These are phyloP conservation scores for Yponomeuta evonymella DNA, from an alignment of 2,888 invertebrate species.

Conservation along the genomic window DNA sequence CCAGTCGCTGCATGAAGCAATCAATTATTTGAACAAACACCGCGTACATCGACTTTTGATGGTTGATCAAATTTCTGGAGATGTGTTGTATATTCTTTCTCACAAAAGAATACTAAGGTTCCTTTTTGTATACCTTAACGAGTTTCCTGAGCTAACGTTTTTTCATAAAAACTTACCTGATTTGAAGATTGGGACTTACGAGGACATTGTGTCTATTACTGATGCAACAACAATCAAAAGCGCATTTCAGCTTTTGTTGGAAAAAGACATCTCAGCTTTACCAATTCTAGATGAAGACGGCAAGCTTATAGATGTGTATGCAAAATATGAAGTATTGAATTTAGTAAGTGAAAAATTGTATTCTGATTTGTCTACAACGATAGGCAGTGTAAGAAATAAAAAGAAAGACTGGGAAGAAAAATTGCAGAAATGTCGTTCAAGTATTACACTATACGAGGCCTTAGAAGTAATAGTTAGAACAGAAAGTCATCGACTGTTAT, in stretches of 20 bases:
- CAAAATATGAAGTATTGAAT: conserved; percentile 78
- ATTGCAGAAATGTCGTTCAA: conserved; percentile 90
- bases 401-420: conserved; percentile 95
- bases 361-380: conserved; percentile 90
- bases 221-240: conserved; percentile 59
- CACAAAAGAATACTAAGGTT: conserved; percentile 69
- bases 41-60: conserved; percentile 64
- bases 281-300: conserved; percentile 63
- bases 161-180: conserved; percentile 63
- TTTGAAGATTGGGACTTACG: conserved; percentile 66
- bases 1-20: conserved; percentile 67
- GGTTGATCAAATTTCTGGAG: conserved; percentile 59
- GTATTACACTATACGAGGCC: conserved; percentile 88
- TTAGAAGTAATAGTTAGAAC: conserved; percentile 95
- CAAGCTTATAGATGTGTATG: conserved; percentile 61
- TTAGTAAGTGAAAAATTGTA: conserved; percentile 95
- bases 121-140: conserved; percentile 67
- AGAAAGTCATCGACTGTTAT: conserved; percentile 80
- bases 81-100: conserved; percentile 65
- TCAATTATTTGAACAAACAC: conserved; percentile 61
- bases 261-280: conserved; percentile 67
- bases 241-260: conserved; percentile 61
- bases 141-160: conserved; percentile 69
- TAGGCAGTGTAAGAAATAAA: conserved; percentile 90
- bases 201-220: conserved; percentile 58